A percentile compares a stretch with the other conserved stretches of the same genome.
Evolutionary conservation across 2,797 vertebrate genomes (phyloP).

Genomic region (Chaetophractus vellerosus): DNA sequence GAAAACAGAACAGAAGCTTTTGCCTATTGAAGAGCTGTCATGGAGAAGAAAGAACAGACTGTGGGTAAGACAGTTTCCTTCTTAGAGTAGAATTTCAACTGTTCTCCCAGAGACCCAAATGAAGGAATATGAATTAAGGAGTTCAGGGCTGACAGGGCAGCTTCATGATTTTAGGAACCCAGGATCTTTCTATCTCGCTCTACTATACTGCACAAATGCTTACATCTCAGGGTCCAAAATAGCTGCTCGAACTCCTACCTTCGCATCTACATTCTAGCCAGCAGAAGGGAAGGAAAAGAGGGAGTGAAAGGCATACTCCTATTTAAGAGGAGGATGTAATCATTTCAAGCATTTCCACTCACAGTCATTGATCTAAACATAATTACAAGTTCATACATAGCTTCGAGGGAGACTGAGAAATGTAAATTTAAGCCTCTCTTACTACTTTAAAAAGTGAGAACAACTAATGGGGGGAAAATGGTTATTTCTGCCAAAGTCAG

Average conservation of each 20-base stretch:
- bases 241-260: background rate
- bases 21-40: background rate
- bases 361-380: background rate
- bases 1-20: background rate
- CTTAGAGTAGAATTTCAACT: background rate
- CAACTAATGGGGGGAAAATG: background rate
- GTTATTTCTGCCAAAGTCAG: background rate
- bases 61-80: background rate
- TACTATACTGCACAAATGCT: background rate
- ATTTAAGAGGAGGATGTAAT: background rate
- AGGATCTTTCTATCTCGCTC: background rate
- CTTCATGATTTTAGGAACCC: background rate
- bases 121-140: background rate
- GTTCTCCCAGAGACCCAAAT: background rate
- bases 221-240: background rate
- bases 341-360: background rate
- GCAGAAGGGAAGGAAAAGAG: background rate
- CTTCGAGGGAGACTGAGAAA: background rate
- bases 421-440: background rate
- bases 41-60: slow-evolving; percentile 4
- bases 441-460: background rate
- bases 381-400: background rate
- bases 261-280: background rate
- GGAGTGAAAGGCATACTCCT: background rate
- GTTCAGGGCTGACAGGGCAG: background rate